Evolutionary conservation across 1,140 invertebrate genomes (phyloP).

Genomic region (Platyscapa corneri): DNA sequence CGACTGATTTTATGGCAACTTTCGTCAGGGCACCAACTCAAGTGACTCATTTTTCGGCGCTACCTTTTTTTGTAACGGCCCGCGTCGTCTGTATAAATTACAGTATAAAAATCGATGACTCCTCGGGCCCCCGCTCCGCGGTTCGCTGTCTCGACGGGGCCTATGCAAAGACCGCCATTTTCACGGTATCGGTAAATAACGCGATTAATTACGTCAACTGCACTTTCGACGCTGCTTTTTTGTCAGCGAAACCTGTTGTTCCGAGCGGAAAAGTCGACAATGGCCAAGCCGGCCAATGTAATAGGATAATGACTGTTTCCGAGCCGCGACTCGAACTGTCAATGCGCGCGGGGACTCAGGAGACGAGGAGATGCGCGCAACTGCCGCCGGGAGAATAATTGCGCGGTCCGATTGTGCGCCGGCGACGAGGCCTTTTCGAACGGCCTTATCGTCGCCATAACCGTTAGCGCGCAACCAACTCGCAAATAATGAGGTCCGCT

Average conservation of each 20-base stretch:
- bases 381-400: too few species aligned
- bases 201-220: conserved; percentile 6
- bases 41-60: conserved; percentile 12
- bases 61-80: background rate
- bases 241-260: too few species aligned
- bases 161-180: background rate
- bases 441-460: too few species aligned
- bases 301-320: background rate
- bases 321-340: background rate
- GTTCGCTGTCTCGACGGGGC: background rate
- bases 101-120: conserved; percentile 28
- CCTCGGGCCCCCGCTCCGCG: background rate
- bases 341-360: background rate
- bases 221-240: background rate
- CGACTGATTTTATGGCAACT: background rate
- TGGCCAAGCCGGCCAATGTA: background rate
- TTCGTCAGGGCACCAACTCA: background rate
- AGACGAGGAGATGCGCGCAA: too few species aligned
- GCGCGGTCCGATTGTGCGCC: too few species aligned
- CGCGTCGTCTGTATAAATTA: conserved; percentile 11
- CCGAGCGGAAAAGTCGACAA: background rate
- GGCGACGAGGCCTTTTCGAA: too few species aligned
- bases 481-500: too few species aligned
- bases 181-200: background rate
- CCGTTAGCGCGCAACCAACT: too few species aligned